Percentiles rank a stretch among this genome's conserved stretches.
phyloP scores from a whole-genome alignment of 1,140 invertebrate genomes.

The Drosophila kanapiae region DNA sequence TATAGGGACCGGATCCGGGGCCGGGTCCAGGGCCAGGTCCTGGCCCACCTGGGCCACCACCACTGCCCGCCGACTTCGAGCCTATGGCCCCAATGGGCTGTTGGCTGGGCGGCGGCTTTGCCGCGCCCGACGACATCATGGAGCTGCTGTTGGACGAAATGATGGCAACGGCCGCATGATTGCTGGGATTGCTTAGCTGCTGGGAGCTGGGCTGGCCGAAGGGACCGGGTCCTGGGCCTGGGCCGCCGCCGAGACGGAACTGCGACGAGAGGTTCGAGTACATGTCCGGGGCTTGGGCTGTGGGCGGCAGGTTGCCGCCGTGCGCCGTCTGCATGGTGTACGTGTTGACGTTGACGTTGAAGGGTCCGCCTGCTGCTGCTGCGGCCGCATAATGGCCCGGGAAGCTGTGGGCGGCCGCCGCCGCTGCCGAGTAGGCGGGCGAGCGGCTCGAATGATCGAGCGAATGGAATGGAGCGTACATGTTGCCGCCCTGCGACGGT shows the following conservation, averaged over 20 bases:
- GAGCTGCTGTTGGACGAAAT: constrained; percentile 94
- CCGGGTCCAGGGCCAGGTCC: constrained; percentile 77
- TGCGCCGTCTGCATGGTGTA: constrained; percentile 83
- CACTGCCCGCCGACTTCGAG: constrained; percentile 87
- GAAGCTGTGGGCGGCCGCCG: constrained; percentile 87
- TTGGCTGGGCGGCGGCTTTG: constrained; percentile 90
- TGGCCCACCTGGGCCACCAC: constrained; percentile 71
- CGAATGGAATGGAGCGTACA: constrained; percentile 90
- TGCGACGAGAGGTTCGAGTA: constrained; percentile 92
- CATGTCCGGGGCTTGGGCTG: constrained; percentile 90
- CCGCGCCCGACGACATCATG: constrained; percentile 93
- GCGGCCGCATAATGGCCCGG: constrained; percentile 73
- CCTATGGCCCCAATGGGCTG: constrained; percentile 94
- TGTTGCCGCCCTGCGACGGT: constrained; percentile 90
- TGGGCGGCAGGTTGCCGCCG: constrained; percentile 87
- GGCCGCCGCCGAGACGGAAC: constrained; percentile 89
- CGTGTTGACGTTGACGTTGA: constrained; percentile 86
- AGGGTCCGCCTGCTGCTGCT: constrained; percentile 86
- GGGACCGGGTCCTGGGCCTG: constrained; percentile 88
- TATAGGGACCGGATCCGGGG: constrained; percentile 77
- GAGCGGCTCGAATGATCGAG: constrained; percentile 84
- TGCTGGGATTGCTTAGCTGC: constrained; percentile 91
- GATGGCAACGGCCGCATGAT: constrained; percentile 87
- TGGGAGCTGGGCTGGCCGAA: constrained; percentile 88
- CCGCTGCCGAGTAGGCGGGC: constrained; percentile 70